Evolutionary conservation across 2,797 vertebrate species (phyloP).

Genomic region (Monodelphis domestica): DNA sequence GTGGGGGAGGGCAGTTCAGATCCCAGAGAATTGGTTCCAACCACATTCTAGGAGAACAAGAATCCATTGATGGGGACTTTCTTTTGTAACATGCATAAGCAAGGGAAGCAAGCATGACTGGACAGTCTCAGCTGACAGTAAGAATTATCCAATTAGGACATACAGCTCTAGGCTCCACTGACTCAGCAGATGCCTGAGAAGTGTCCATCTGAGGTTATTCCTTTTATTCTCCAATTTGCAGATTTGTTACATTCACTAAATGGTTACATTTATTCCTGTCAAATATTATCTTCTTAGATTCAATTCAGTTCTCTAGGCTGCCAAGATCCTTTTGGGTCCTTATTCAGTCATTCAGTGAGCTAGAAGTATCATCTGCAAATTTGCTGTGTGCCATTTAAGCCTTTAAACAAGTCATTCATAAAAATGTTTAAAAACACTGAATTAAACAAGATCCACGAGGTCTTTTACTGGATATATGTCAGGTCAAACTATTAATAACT

Average conservation of each 20-base stretch:
- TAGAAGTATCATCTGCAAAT: background rate
- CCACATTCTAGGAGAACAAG: background rate
- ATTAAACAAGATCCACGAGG: background rate
- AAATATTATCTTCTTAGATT: background rate
- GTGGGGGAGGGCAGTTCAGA: background rate
- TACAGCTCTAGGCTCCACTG: background rate
- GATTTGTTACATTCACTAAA: background rate
- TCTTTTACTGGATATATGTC: background rate
- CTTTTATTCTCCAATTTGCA: background rate
- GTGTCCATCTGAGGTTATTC: background rate
- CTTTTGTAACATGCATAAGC: background rate
- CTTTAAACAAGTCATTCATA: background rate
- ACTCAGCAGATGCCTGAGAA: background rate
- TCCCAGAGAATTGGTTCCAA: background rate
- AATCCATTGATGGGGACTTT: background rate
- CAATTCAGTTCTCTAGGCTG: background rate
- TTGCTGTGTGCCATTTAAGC: background rate
- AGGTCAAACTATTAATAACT: background rate
- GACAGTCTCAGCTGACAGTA: background rate
- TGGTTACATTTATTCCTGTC: background rate
- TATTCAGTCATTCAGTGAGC: background rate
- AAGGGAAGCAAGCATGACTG: background rate
- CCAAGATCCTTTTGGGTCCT: background rate
- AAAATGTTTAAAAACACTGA: background rate
- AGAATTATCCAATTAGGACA: background rate